Evolutionary conservation across 2,888 invertebrate species (phyloP).

Genomic region (Brenthis hecate): DNA sequence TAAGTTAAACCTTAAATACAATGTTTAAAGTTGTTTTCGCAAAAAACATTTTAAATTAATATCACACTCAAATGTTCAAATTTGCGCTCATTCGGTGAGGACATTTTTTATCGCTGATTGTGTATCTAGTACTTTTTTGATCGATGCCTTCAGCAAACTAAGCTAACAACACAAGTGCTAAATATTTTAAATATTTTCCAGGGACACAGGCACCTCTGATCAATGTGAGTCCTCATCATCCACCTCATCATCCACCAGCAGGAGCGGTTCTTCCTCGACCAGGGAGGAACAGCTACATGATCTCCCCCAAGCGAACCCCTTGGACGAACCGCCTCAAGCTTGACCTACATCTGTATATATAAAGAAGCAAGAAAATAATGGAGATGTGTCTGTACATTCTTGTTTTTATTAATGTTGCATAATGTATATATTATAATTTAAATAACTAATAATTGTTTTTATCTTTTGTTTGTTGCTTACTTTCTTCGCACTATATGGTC

Average conservation of each 20-base stretch:
- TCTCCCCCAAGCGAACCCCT: slow-evolving; percentile 69
- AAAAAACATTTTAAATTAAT: too few species aligned
- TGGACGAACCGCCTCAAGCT: slow-evolving; percentile 78
- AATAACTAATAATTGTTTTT: too few species aligned
- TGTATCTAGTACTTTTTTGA: too few species aligned
- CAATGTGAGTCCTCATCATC: slow-evolving; percentile 51
- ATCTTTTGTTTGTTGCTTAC: too few species aligned
- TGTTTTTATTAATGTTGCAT: neutral
- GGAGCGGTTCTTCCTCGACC: slow-evolving; percentile 50
- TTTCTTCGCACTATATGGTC: too few species aligned
- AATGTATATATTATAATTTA: neutral
- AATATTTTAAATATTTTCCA: slow-evolving; percentile 36
- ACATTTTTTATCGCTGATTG: too few species aligned
- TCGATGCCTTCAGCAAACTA: too few species aligned
- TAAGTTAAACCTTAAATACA: too few species aligned
- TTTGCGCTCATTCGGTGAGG: too few species aligned
- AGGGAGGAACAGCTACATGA: slow-evolving; percentile 34
- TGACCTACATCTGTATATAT: slow-evolving; percentile 52
- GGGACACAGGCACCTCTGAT: slow-evolving; percentile 54
- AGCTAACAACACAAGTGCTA: too few species aligned
- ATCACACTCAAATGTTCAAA: too few species aligned
- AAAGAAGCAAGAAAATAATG: neutral
- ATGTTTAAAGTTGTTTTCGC: too few species aligned
- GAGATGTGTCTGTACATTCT: neutral
- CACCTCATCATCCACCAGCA: slow-evolving; percentile 47